phyloP scores from a whole-genome alignment of 2,113 vertebrate genomes.

The Datnioides undecimradiatus region DNA sequence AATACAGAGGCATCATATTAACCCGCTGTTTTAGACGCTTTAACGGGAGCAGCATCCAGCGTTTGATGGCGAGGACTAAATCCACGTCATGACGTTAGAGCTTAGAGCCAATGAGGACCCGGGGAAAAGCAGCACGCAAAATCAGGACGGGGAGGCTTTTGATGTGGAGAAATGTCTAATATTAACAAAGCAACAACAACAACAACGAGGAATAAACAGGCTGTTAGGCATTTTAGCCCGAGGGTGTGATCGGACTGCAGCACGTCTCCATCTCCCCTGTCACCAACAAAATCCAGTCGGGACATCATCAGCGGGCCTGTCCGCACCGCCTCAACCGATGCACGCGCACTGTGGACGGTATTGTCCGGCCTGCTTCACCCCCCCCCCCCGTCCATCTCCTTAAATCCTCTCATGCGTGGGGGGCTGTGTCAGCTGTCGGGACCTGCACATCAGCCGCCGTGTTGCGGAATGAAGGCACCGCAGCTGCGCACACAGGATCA shows the following conservation, averaged over 20 bases:
- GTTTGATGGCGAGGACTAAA: not conserved
- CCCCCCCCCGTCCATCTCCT: conserved; percentile 23
- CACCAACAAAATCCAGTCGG: not conserved
- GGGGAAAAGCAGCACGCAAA: conserved; percentile 34
- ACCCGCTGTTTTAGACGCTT: not conserved
- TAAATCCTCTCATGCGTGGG: not conserved
- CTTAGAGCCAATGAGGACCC: conserved; percentile 51
- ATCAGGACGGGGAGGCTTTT: conserved; percentile 29
- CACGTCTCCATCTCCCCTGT: not conserved
- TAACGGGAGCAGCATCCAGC: not conserved
- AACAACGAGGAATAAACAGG: too few species aligned
- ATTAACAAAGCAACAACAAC: not conserved
- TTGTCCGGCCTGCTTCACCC: conserved; percentile 36
- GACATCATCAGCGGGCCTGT: conserved; percentile 12
- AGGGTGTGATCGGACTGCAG: not conserved
- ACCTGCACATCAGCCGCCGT: not conserved
- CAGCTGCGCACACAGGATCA: conserved; percentile 5
- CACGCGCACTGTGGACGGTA: conserved; percentile 1
- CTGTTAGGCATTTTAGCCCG: not conserved
- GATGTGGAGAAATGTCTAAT: conserved; percentile 57
- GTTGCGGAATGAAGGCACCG: conserved; percentile 31
- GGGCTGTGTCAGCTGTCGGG: not conserved
- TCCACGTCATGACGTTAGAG: conserved; percentile 62
- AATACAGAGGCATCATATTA: not conserved
- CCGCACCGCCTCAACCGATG: not conserved